Base-by-base conservation (phyloP, 2,113 vertebrate species). In the Fukomys damarensis region DNA sequence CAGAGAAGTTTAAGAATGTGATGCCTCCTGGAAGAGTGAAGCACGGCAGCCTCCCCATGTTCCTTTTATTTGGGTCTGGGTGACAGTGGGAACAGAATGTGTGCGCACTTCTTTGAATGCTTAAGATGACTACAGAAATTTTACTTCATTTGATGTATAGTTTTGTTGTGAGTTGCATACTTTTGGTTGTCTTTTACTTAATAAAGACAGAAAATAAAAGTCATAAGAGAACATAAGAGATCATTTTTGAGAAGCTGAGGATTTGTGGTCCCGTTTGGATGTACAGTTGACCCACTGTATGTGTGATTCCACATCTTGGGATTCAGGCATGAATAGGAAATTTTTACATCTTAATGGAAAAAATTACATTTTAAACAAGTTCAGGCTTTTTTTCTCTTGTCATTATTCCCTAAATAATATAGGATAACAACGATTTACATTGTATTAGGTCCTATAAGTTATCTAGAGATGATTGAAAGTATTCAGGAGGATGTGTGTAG, bases 111-210 rank as follows among this genome's bases (percentile, higher is more conserved):
- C n/a, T 95, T 59, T 63, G 56, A 88, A 46, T 38, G 41, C 30
- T 90, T 85, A 49, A 61, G 94, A 63, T 28, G 13, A 89, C n/a
- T 66, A 20, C 43, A 61, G 94, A 68, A 46, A 58, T 80, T 86
- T 89, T 56, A 30, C 38, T 43, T 94, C 68, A 10, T 61, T 91
- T 65, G n/a, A 41, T 93, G 13, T 74, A 65, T 66, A 80, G 30
- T 65, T 94, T 5, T 82, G 0, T 77, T 77, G 63, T 84, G 76
- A 66, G 49, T 35, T 85, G 56, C 41, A 94, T 59, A 74, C 19
- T 9, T 91, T 95, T 93, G 41, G 58, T 28, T 80, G 22, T 43
- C 24, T 85, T 93, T 93, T 88, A 41, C 58, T 94, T 94, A 17
- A 76, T 74, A 76, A 68, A 74, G 63, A 66, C 5, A 52, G 30